These are phyloP conservation scores for Pogonomyrmex barbatus DNA, from an alignment of 1,140 invertebrate genomes.

Conservation along the genomic window DNA sequence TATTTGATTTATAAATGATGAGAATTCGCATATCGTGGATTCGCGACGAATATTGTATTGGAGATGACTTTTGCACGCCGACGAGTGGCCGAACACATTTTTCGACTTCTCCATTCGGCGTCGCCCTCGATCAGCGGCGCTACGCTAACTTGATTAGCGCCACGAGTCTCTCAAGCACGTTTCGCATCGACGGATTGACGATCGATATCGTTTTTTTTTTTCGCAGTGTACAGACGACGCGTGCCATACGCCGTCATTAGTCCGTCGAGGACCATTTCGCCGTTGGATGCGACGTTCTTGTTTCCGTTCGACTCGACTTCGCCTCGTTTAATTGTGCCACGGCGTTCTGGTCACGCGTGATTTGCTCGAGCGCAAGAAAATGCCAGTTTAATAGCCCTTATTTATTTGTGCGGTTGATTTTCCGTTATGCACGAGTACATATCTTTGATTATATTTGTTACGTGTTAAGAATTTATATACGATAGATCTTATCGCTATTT, in stretches of 20 bases:
- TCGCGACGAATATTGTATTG: slow-evolving; percentile 15
- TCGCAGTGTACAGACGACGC: slow-evolving; percentile 21
- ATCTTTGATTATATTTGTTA: neutral
- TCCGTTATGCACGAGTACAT: neutral
- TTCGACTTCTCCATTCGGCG: slow-evolving; percentile 59
- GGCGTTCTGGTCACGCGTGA: slow-evolving; percentile 9
- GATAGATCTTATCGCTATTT: slow-evolving; percentile 23
- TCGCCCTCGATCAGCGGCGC: slow-evolving; percentile 59
- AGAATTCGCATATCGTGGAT: slow-evolving; percentile 53
- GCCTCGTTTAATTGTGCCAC: slow-evolving; percentile 40
- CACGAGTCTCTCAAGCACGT: slow-evolving; percentile 68
- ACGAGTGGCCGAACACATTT: slow-evolving; percentile 76
- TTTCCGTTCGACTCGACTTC: slow-evolving; percentile 41
- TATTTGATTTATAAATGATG: slow-evolving; percentile 25
- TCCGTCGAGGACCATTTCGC: slow-evolving; percentile 68
- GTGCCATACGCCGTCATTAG: slow-evolving; percentile 52
- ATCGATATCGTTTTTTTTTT: slow-evolving; percentile 61
- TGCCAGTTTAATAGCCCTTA: neutral
- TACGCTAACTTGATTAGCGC: slow-evolving; percentile 77
- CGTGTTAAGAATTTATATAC: neutral
- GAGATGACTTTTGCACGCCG: slow-evolving; percentile 60
- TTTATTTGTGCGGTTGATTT: neutral
- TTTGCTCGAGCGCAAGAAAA: slow-evolving; percentile 46
- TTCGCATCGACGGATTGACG: slow-evolving; percentile 45
- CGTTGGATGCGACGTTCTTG: slow-evolving; percentile 55